Base-by-base conservation (phyloP, 1,140 invertebrate genomes). In the Gryon sp. region DNA sequence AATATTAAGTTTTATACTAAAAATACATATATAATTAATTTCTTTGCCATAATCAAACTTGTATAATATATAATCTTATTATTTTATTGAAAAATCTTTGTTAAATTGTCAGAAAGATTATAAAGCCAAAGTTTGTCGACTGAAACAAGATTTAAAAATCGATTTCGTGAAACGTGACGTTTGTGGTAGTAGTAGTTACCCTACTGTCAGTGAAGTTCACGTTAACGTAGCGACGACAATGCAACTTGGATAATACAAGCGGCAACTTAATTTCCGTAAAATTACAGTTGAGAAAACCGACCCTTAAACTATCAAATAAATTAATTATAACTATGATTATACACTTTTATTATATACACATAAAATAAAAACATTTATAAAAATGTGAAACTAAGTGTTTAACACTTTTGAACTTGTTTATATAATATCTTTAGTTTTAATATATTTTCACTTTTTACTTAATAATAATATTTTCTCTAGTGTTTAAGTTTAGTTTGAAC, bases 181-280 rank as follows among this genome's bases (percentile, higher is more conserved):
- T 65, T 55, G 57, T 55, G 40, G 46, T 70, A 53, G 2, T 46
- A 12, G 1, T 46, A 8, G 41, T 65, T 65, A 24, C 20, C 48
- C 50, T 48, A 50, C 50, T 63, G 57, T 59, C 52, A 32, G 11
- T 15, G 43, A 59, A 63, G 59, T 65, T 74, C 52, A 22, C 28
- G 70, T 65, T 50, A 65, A 59, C 38, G 45, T 50, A 41, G 36
- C 45, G 19, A 60, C 36, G 60, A 59, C 34, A 59, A 66, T 41
- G 41, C 50, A 63, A 43, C 43, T 53, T 30, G 53, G 41, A 74
- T 74, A 59, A 74, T 66, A 66, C 53, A 32, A 59, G 57, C 36
- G 45, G 45, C 59, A 65, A 73, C 52, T 73, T 63, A 57, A 65
- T 73, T 73, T 63, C 50, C 60, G 52, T 50, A 50, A 73, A 73